Evolutionary conservation across 2,888 invertebrate genomes (phyloP), one percentile per base, ranked within the genome.

Genomic region (Muschampia plurimacula): DNA sequence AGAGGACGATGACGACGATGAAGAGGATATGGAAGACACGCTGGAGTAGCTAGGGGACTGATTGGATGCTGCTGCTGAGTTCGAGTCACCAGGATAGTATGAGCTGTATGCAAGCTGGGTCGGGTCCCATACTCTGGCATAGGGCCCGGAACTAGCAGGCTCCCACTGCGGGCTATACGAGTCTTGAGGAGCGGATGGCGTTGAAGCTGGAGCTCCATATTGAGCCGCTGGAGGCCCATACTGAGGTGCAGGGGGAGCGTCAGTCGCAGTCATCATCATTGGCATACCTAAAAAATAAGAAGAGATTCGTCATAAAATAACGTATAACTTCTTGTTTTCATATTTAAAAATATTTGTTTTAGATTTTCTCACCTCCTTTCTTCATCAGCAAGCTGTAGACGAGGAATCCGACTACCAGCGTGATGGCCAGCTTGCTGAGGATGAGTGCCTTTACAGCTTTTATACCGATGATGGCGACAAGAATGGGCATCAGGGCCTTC

Each of bases 381-480:
- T 97, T 97, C 87, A 91, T 83, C 75, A 97, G 89, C 82, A 98
- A 92, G 84, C 97, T 97, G 88, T 97, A 96, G 78, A 97, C 96
- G 67, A 98, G 94, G 95, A 98, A 98, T 74, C 97, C 97, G 67
- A 97, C 95, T 64, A 98, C 98, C 75, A 97, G 93, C 49, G 96
- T 95, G 84, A 98, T 96, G 76, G 98, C 97, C 79, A 98, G 93
- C 88, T 98, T 98, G 85, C 97, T 97, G 81, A 98, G 95, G 75
- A 98, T 96, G 77, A 98, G 93, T 75, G 98, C 98, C 89, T 98
- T 98, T 81, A 97, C 94, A 36, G 98, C 97, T 91, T 98, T 98
- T 79, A 98, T 91, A 77, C 97, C 97, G 84, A 97, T 96, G 82
- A 97, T 91, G 62, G 96, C 96, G 44, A 98, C 95, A 80, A 98